A percentile compares a stretch with the other conserved stretches of the same genome.
phyloP scores from a whole-genome alignment of 2,113 vertebrate genomes.

The Gracilinanus agilis region DNA sequence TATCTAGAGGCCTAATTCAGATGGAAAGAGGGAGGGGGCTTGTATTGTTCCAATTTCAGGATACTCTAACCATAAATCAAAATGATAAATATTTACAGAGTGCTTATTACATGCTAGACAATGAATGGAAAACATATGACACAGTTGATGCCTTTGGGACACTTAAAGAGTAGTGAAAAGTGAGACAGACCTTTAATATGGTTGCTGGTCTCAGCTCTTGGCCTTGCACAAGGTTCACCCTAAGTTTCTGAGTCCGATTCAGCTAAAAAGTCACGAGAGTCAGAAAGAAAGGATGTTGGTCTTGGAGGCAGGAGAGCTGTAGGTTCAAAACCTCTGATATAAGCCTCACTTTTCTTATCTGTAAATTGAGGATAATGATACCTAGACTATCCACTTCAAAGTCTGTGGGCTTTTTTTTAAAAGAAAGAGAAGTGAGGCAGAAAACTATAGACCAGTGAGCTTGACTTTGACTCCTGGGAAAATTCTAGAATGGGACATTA shows the following conservation, averaged over 20 bases:
- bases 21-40: conserved; percentile 21
- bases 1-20: conserved; percentile 17
- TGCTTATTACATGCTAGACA: conserved; percentile 4
- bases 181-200: not conserved
- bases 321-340: not conserved
- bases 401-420: not conserved
- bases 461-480: not conserved
- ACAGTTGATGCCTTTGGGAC: not conserved
- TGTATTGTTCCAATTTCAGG: conserved; percentile 18
- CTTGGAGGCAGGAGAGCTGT: not conserved
- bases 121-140: not conserved
- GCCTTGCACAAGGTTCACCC: not conserved
- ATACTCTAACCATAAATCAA: not conserved
- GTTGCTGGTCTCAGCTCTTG: not conserved
- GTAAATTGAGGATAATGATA: not conserved
- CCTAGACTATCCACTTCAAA: not conserved
- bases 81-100: conserved; percentile 42
- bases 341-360: not conserved
- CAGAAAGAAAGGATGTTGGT: not conserved
- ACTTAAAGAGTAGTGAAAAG: not conserved
- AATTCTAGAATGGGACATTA: not conserved
- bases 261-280: not conserved
- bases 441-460: not conserved
- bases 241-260: not conserved
- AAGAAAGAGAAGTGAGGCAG: not conserved